Evolutionary conservation across 2,888 invertebrate genomes (phyloP).

Genomic region (Heliconius sara): DNA sequence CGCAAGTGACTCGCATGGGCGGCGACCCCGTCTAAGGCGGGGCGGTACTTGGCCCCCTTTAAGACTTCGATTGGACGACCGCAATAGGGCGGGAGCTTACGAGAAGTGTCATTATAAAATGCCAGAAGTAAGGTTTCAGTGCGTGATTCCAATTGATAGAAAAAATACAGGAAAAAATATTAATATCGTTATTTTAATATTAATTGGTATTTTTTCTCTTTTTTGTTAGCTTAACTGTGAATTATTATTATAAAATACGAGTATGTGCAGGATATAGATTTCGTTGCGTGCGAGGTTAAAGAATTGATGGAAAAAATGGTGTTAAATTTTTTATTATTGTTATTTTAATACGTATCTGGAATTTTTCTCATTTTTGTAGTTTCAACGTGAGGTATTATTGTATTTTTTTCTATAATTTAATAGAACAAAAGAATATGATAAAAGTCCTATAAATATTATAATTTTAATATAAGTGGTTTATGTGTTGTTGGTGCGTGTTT

Average conservation of each 20-base stretch:
- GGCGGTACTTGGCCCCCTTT: constrained; percentile 56
- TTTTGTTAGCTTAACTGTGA: too few species aligned
- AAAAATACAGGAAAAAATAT: not conserved
- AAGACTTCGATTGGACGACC: constrained; percentile 58
- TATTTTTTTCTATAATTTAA: too few species aligned
- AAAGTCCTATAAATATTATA: too few species aligned
- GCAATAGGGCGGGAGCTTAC: constrained; percentile 55
- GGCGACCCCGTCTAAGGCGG: constrained; percentile 58
- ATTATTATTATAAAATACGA: too few species aligned
- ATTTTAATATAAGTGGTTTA: too few species aligned
- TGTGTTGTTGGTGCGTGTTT: too few species aligned
- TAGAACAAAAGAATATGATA: too few species aligned
- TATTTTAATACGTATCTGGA: not conserved
- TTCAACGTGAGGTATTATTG: too few species aligned
- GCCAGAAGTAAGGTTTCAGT: constrained; percentile 47
- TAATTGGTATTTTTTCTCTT: too few species aligned
- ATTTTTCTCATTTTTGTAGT: too few species aligned
- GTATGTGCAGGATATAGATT: constrained; percentile 18
- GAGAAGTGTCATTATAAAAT: constrained; percentile 51
- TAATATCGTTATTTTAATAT: not conserved
- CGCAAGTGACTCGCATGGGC: constrained; percentile 54
- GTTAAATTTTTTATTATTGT: not conserved
- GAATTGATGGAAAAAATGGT: not conserved
- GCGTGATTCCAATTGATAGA: not conserved
- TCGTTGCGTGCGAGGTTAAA: not conserved